These are phyloP conservation scores for Perca schrenkii DNA, from an alignment of 2,113 vertebrate genomes.

Conservation along the genomic window DNA sequence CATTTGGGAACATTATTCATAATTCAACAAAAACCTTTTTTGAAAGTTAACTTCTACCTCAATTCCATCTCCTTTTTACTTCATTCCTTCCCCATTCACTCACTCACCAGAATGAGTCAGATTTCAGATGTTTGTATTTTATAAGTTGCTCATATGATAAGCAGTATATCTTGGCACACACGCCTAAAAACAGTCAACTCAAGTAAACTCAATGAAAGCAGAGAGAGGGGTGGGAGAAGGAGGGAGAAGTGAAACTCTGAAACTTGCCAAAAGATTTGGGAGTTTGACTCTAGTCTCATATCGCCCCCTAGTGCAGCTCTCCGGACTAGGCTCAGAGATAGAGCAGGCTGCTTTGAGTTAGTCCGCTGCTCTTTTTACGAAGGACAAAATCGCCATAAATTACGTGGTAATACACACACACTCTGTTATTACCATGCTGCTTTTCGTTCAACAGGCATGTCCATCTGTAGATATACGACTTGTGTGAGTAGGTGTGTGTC, in stretches of 20 bases:
- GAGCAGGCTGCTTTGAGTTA: constrained; percentile 72
- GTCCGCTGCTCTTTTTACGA: constrained; percentile 57
- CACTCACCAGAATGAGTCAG: constrained; percentile 44
- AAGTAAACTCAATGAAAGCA: constrained; percentile 8
- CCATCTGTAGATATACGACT: constrained; percentile 69
- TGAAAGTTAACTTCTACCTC: neutral
- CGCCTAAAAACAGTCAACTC: constrained; percentile 14
- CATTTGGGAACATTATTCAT: neutral
- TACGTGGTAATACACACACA: constrained; percentile 55
- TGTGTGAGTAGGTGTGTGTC: constrained; percentile 50
- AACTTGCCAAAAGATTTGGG: constrained; percentile 6
- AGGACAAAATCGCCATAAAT: constrained; percentile 81
- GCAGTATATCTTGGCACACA: constrained; percentile 44
- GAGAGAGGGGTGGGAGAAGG: neutral
- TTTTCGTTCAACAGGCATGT: constrained; percentile 72
- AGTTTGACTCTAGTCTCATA: constrained; percentile 70
- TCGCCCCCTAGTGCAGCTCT: constrained; percentile 80
- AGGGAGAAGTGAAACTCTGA: constrained; percentile 9
- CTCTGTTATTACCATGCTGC: constrained; percentile 70
- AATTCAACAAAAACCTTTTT: neutral
- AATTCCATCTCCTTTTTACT: neutral
- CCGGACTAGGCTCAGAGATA: neutral
- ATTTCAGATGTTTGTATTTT: constrained; percentile 34
- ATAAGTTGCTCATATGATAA: constrained; percentile 55
- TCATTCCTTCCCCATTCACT: constrained; percentile 1